These are phyloP conservation scores for Geotrypetes seraphini DNA, from an alignment of 2,797 vertebrate genomes.

Conservation along the genomic window DNA sequence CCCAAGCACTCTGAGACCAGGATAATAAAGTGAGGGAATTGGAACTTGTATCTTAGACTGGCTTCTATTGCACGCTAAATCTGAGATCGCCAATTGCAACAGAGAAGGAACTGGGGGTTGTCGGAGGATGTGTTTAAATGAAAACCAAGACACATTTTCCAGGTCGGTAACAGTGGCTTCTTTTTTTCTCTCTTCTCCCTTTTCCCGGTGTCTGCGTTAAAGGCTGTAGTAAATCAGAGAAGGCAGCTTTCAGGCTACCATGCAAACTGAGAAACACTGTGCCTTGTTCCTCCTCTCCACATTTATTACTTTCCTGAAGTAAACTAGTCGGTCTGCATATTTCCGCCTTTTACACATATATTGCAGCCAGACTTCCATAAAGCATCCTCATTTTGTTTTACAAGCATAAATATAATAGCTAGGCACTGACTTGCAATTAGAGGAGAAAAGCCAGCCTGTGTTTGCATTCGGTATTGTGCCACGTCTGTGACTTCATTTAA, in stretches of 20 bases:
- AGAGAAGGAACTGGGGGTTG: too few species aligned
- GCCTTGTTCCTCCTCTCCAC: slow-evolving; percentile 45
- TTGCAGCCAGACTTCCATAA: slow-evolving; percentile 12
- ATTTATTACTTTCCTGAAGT: slow-evolving; percentile 48
- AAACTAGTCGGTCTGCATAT: slow-evolving; percentile 42
- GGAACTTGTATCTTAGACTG: too few species aligned
- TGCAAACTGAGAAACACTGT: slow-evolving; percentile 43
- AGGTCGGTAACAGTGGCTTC: slow-evolving; percentile 42
- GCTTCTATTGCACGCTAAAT: too few species aligned
- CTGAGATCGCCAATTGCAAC: too few species aligned
- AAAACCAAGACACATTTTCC: slow-evolving; percentile 43
- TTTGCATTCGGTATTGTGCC: too few species aligned
- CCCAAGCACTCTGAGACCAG: too few species aligned
- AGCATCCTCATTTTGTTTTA: slow-evolving; percentile 20
- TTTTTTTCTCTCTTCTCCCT: slow-evolving; percentile 27
- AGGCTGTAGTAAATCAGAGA: too few species aligned
- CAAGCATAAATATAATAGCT: slow-evolving; percentile 13
- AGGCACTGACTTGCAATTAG: slow-evolving; percentile 8
- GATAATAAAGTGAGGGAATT: too few species aligned
- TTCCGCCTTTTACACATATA: slow-evolving; percentile 34
- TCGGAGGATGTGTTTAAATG: slow-evolving; percentile 27
- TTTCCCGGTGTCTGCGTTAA: too few species aligned
- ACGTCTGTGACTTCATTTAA: too few species aligned
- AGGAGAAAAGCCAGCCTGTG: too few species aligned
- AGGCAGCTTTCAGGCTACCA: slow-evolving; percentile 33